These are phyloP conservation scores for Apis laboriosa DNA, from an alignment of 1,140 invertebrate species.

Conservation along the genomic window DNA sequence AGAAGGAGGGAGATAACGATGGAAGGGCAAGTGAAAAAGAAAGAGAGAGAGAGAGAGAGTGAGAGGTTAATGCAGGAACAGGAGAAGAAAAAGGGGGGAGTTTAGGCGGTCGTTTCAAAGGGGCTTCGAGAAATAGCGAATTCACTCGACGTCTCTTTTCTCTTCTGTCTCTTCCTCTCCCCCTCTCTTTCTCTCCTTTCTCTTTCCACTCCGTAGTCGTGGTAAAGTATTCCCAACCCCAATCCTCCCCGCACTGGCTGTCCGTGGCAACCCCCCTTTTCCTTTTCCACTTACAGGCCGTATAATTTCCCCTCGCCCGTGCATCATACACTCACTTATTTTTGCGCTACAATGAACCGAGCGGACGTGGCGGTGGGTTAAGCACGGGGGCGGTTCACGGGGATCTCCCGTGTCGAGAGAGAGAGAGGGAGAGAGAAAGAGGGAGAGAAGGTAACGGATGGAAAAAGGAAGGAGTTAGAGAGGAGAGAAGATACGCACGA, in stretches of 20 bases:
- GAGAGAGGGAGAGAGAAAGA: background rate
- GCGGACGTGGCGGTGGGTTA: constrained; percentile 63
- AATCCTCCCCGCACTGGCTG: constrained; percentile 42
- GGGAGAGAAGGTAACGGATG: background rate
- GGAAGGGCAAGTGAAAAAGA: background rate
- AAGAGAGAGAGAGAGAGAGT: background rate
- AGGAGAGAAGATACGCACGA: constrained; percentile 14
- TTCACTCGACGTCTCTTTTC: constrained; percentile 27
- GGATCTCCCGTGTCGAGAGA: background rate
- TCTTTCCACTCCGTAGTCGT: constrained; percentile 1
- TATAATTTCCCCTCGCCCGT: constrained; percentile 73
- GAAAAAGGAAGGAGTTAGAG: background rate
- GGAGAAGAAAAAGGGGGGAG: background rate
- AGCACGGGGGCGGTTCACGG: constrained; percentile 60
- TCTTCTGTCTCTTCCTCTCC: constrained; percentile 18
- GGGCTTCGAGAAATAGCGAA: constrained; percentile 44
- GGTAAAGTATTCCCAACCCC: constrained; percentile 52
- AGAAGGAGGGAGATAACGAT: background rate
- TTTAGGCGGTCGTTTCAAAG: constrained; percentile 39
- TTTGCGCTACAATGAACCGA: constrained; percentile 74
- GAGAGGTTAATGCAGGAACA: background rate
- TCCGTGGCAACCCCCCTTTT: constrained; percentile 65
- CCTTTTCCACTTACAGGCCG: constrained; percentile 68
- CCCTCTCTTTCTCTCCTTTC: background rate
- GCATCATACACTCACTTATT: constrained; percentile 77